Conservation (phyloP, 2,797 vertebrate genomes). For the Gastrophryne carolinensis region DNA sequence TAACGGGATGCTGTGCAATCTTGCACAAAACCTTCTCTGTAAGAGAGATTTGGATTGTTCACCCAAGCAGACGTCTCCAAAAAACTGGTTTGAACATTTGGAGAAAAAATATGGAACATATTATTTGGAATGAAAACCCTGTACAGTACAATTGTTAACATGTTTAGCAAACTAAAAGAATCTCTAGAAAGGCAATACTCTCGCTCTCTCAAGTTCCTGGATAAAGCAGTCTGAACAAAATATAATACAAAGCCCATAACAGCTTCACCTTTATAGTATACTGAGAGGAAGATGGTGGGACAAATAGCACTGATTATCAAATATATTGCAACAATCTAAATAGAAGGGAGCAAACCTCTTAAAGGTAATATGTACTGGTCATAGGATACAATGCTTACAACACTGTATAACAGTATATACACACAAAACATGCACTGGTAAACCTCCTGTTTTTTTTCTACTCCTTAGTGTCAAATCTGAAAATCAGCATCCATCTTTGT, state of each 20-base stretch:
- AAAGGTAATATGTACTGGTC: no score
- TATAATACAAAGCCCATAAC: slow-evolving; percentile 33
- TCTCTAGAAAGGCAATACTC: slow-evolving; percentile 35
- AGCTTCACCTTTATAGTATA: no score
- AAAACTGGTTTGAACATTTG: slow-evolving; percentile 44
- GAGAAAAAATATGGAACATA: slow-evolving; percentile 52
- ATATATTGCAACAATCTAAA: no score
- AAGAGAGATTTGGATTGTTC: slow-evolving; percentile 7
- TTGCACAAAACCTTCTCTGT: neutral
- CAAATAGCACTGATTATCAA: no score
- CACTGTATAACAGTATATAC: no score
- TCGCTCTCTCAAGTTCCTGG: slow-evolving; percentile 28
- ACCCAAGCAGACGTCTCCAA: slow-evolving; percentile 17
- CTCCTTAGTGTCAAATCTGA: no score
- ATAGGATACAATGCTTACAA: no score
- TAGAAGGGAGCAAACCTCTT: no score
- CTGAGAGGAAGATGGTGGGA: no score
- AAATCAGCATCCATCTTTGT: no score
- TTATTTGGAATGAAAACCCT: slow-evolving; percentile 36
- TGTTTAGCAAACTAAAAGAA: slow-evolving; percentile 31
- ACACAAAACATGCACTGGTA: no score
- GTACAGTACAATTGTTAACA: slow-evolving; percentile 43
- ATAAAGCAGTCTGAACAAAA: slow-evolving; percentile 9
- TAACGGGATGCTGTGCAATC: slow-evolving; percentile 9
- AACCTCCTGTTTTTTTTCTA: no score